Evolutionary conservation across 2,113 vertebrate species (phyloP).

Genomic region (Emydocephalus ijimae): DNA sequence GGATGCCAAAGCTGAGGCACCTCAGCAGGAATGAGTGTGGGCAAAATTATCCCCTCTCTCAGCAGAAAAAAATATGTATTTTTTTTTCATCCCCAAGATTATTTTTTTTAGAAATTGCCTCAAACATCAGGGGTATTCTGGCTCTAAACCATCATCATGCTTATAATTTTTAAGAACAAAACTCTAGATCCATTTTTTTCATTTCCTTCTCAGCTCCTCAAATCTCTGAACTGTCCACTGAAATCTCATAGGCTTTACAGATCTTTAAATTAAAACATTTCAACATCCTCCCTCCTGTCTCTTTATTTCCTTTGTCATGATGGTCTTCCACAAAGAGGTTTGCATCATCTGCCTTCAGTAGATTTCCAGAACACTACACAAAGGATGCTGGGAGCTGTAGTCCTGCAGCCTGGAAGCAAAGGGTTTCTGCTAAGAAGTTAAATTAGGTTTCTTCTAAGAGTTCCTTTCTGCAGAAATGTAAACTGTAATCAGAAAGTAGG

Average conservation of each 20-base stretch:
- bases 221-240: too few relatives aligned
- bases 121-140: neutral
- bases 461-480: neutral
- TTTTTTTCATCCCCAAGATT: neutral
- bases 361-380: neutral
- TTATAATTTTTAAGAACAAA: neutral
- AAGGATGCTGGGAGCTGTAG: slow-evolving; percentile 14
- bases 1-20: neutral
- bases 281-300: too few relatives aligned
- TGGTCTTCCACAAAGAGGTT: neutral
- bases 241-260: neutral
- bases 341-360: neutral
- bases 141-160: neutral
- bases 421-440: neutral
- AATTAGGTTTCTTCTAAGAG: neutral
- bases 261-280: neutral
- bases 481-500: neutral
- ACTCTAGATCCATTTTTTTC: neutral
- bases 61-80: neutral
- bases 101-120: neutral
- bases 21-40: neutral
- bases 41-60: neutral
- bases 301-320: neutral
- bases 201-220: neutral
- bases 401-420: slow-evolving; percentile 6